Evolutionary conservation across 2,888 invertebrate species (phyloP), one percentile per base, ranked within the genome.

Genomic region (Polia nebulosa): DNA sequence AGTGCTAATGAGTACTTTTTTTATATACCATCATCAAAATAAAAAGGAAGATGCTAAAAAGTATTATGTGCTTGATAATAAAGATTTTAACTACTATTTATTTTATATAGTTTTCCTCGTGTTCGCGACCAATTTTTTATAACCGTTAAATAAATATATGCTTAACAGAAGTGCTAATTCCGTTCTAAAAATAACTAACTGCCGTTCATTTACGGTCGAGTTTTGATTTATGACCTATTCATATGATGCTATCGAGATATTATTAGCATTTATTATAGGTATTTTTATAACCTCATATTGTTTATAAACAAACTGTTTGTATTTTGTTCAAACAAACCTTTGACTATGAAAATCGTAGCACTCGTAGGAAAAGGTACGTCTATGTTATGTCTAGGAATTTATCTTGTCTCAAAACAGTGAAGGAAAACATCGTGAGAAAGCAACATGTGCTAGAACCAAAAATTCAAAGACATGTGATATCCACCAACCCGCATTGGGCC

Each of bases 141-240:
- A 13, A 13, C 45, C 32, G 49, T 51, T 73, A 51, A 39, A 44
- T 36, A 58, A 72, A 72, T 20, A 58, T 57, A 57, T 5, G 29
- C n/a, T 3, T n/a, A 22, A 2, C 29, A 22, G 22, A 73, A 49
- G 44, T 73, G 58, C 20, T 53, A 49, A 55, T 32, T 34, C 11
- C 3, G 9, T 55, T 44, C 11, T 15, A 49, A 77, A 71, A 39
- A 32, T 15, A 20, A 47, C 41, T 13, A n/a, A 44, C 15, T 27
- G 36, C 0, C 9, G 13, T 53, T 53, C 39, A 56, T 56, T 56
- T 20, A 25, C 7, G 20, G 6, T 7, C 1, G 4, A 7, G 25
- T 52, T 20, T 64, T 52, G 8, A 45, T 51, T 65, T 47, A 53
- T 22, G n/a, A 39, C 22, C 29, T 45, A 25, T 44, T 25, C 2